Evolutionary conservation across 1,140 invertebrate genomes (phyloP), one percentile per base, ranked within the genome.

Genomic region (Protaetia brevitarsis): DNA sequence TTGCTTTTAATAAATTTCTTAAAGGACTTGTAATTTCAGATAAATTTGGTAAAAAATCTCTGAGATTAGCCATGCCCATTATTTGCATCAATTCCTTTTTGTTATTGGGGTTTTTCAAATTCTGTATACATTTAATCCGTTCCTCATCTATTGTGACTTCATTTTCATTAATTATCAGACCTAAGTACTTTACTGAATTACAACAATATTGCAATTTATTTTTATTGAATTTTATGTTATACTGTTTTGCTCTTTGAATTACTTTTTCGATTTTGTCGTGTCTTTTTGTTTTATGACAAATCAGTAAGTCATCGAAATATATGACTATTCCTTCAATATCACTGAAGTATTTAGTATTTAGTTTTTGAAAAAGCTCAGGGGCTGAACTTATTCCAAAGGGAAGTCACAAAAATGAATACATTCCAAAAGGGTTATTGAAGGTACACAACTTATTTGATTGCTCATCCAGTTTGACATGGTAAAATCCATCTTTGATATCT

Each of bases 1-100:
- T n/a, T 63, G 36, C 27, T 56, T 64, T 29, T 45, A 6, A 8
- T 56, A 51, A 19, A 5, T 8, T 13, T 51, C 76, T 63, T 13
- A 51, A 51, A n/a, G 2, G 13, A 51, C 21, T 51, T 2, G 8
- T 51, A 1, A 51, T 16, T 23, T 51, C 45, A 16, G 45, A 51
- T 8, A 51, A 2, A 16, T 51, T 51, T 51, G 45, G 45, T 8
- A 51, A 19, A 23, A 51, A 2, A 19, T 2, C 13, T 23, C 45
- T 51, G 8, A 51, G 21, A 51, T 51, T 51, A 10, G 21, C 16
- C 45, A 51, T 51, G n/a, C 45, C 45, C 21, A 51, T 19, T 8
- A 51, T 51, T 19, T 23, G 13, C 45, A 19, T 16, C 16, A 51
- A 2, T 51, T 51, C 45, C 21, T 51, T 51, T 1, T 51, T 51